A percentile compares a stretch with the other conserved stretches of the same genome.
These are phyloP conservation scores for Drosophila pseudoobscura DNA, from an alignment of 1,140 invertebrate genomes.

Conservation along the genomic window DNA sequence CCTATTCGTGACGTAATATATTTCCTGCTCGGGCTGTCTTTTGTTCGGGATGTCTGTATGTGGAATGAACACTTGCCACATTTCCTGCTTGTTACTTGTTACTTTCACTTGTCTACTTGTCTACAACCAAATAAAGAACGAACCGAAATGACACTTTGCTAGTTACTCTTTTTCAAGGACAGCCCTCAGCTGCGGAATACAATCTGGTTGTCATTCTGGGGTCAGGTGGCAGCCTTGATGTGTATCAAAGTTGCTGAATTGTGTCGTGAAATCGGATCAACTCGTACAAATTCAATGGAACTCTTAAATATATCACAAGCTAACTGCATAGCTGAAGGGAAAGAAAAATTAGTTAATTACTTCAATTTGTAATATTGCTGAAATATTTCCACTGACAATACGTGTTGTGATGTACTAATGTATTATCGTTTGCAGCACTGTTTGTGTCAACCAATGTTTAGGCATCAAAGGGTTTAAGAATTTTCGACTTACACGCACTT, in stretches of 20 bases:
- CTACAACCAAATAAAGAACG: constrained; percentile 1
- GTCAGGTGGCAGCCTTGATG: background rate
- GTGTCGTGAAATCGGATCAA: too few relatives aligned
- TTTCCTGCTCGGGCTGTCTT: constrained; percentile 1
- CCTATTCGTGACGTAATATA: background rate
- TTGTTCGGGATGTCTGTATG: constrained; percentile 1
- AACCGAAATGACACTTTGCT: constrained; percentile 4
- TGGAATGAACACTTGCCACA: constrained; percentile 5
- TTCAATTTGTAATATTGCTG: too few relatives aligned
- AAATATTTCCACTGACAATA: too few relatives aligned
- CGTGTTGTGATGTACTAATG: too few relatives aligned
- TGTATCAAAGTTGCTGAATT: too few relatives aligned
- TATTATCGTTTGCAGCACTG: too few relatives aligned
- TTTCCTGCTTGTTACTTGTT: constrained; percentile 5
- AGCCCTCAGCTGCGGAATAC: background rate
- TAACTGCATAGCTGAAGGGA: too few relatives aligned
- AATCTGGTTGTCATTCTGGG: background rate
- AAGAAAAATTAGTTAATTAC: too few relatives aligned
- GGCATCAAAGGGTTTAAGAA: too few relatives aligned
- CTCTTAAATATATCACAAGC: too few relatives aligned
- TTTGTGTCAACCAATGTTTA: too few relatives aligned
- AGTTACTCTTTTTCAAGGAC: constrained; percentile 5
- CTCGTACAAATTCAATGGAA: too few relatives aligned
- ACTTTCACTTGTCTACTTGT: constrained; percentile 5
- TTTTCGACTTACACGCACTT: constrained; percentile 88